A percentile compares a stretch with the other conserved stretches of the same genome.
Evolutionary conservation across 2,888 invertebrate genomes (phyloP).

Genomic region (Andrena bucephala): DNA sequence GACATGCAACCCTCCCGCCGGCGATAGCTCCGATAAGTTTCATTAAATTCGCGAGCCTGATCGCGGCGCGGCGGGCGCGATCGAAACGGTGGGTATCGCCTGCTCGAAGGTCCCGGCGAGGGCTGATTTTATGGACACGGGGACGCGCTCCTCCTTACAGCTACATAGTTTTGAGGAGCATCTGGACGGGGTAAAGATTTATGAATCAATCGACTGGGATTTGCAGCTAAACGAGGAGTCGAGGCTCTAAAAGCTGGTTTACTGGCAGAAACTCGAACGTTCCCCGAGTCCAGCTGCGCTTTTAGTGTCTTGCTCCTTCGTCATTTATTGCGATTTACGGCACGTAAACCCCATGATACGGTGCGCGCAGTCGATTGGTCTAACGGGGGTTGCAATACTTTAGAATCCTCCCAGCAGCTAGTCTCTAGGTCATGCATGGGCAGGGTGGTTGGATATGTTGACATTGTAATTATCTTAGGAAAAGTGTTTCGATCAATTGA

Average conservation of each 20-base stretch:
- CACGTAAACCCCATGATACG: slow-evolving; percentile 1
- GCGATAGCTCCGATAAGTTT: slow-evolving; percentile 58
- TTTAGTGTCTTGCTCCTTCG: not conserved
- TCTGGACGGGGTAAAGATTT: slow-evolving; percentile 15
- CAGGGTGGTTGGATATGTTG: too few species aligned
- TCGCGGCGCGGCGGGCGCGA: not conserved
- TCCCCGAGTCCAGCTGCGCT: not conserved
- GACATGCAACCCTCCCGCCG: slow-evolving; percentile 42
- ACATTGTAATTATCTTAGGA: too few species aligned
- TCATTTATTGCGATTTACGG: not conserved
- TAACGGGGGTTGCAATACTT: not conserved
- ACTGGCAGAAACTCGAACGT: not conserved
- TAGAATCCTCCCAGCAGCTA: too few species aligned
- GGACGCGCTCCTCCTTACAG: not conserved
- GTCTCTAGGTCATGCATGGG: too few species aligned
- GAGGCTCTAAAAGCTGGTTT: slow-evolving; percentile 4
- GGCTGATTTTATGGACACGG: not conserved
- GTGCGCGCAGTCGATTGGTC: not conserved
- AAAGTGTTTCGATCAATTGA: too few species aligned
- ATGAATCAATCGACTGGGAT: slow-evolving; percentile 13
- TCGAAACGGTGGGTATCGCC: not conserved
- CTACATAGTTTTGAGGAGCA: slow-evolving; percentile 15
- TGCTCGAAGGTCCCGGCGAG: not conserved
- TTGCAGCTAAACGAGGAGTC: slow-evolving; percentile 4
- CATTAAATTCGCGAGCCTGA: slow-evolving; percentile 20